Evolutionary conservation across 2,113 vertebrate genomes (phyloP), one percentile per base, ranked within the genome.

Genomic region (Heliornis fulica): DNA sequence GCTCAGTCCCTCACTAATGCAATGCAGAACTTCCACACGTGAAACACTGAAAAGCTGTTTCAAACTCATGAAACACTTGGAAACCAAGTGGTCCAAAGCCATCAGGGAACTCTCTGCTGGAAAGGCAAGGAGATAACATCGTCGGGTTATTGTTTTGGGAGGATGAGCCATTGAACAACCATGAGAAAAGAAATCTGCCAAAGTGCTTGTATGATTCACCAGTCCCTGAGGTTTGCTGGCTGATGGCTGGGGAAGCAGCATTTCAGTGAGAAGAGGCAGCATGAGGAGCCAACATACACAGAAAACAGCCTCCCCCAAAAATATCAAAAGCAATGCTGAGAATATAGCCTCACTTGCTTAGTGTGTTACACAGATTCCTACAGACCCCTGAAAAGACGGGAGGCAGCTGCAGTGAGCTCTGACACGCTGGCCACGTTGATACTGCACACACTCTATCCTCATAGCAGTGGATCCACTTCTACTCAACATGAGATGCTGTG

Each of bases 391-490:
- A 60, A 9, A 38, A 51, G 87, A 28, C 51, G 28, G 56, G 16
- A 66, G 57, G 36, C 41, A 46, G 89, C 46, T 64, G 70, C 45
- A 51, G 48, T 0, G 43, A n/a, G 41, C 2, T 13, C 41, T 8
- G 54, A 43, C 34, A 63, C 11, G 8, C 8, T 6, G 20, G 20
- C 22, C 46, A 20, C 0, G 8, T 10, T 23, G 28, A 10, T 17
- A 26, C 1, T 7, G 45, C 75, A 34, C 34, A 7, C 0, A 2
- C 4, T 23, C 74, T 14, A 12, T 18, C 69, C 32, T 19, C 0
- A 1, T 0, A 19, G 50, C 0, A 8, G 34, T 3, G 25, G 21
- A 83, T 71, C 36, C 43, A 41, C 56, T 41, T 0, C 2, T 2
- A 59, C 0, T n/a, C 87, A 21, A 2, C 32, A 1, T 0, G 21